Conservation (phyloP, 1,140 invertebrate genomes). For the Zaprionus vittiger region DNA sequence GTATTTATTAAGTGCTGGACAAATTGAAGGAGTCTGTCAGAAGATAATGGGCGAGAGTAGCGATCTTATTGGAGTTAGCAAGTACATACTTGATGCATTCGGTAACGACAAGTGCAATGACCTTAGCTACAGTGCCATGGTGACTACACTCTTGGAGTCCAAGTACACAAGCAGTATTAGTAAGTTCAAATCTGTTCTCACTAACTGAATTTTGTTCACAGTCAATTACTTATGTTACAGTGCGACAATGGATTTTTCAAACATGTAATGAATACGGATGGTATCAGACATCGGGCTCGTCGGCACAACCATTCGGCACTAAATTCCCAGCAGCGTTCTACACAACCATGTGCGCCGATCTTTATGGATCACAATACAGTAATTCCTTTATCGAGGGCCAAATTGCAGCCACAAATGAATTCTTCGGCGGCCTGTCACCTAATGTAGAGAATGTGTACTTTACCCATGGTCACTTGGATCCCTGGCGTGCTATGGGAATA, state of each 20-base stretch:
- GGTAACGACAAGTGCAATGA: conserved; percentile 54
- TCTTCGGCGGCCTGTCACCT: conserved; percentile 86
- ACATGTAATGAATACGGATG: conserved; percentile 91
- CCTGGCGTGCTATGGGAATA: conserved; percentile 88
- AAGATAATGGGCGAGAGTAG: conserved; percentile 64
- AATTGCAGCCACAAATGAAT: conserved; percentile 86
- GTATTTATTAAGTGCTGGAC: conserved; percentile 50
- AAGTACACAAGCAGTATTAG: conserved; percentile 62
- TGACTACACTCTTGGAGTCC: conserved; percentile 54
- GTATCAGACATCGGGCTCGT: conserved; percentile 88
- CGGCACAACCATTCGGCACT: conserved; percentile 87
- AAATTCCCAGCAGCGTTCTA: conserved; percentile 86
- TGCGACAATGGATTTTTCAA: conserved; percentile 89
- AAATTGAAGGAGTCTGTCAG: conserved; percentile 71
- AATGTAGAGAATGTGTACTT: conserved; percentile 87
- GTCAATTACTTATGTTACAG: conserved; percentile 32
- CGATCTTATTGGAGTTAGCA: conserved; percentile 67
- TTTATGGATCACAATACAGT: conserved; percentile 86
- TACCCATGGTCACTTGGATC: conserved; percentile 88
- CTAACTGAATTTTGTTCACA: neutral
- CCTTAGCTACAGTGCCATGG: conserved; percentile 66
- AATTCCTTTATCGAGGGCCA: conserved; percentile 59
- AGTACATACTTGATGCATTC: conserved; percentile 61
- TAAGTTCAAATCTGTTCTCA: conserved; percentile 27
- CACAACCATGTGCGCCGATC: conserved; percentile 87